Evolutionary conservation across 30 jellyfish, hydroid and myxozoan genomes (phyloP).

Genomic region (Aurelia sp.): DNA sequence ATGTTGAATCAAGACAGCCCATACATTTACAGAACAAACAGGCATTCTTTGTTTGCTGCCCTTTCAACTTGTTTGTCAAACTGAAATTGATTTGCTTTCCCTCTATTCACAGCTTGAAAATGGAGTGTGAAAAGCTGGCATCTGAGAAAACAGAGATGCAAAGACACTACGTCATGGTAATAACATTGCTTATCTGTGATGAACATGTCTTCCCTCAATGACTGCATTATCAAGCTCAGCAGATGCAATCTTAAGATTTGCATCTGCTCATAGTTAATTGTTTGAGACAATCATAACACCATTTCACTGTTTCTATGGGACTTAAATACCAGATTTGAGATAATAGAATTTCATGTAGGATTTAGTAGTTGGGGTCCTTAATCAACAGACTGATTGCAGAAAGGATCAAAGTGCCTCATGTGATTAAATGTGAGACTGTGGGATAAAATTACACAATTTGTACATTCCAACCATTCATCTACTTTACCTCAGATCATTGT

Average conservation of each 20-base stretch:
- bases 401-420: slow-evolving; percentile 10
- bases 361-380: slow-evolving; percentile 15
- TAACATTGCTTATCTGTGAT: not conserved
- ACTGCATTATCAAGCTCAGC: too few species aligned
- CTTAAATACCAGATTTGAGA: not conserved
- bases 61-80: not conserved
- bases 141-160: slow-evolving; percentile 99
- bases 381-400: slow-evolving; percentile 4
- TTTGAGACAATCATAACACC: not conserved
- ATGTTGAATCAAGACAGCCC: too few species aligned
- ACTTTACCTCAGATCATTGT: not conserved
- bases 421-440: not conserved
- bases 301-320: not conserved
- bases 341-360: slow-evolving; percentile 27
- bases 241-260: not conserved
- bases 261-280: not conserved
- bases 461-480: slow-evolving; percentile 19
- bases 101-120: slow-evolving; percentile 69
- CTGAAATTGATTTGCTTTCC: not conserved
- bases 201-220: not conserved
- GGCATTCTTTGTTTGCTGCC: too few species aligned
- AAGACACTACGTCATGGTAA: slow-evolving; percentile 98
- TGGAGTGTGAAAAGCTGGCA: slow-evolving; percentile 98
- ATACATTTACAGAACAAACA: too few species aligned
- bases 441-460: slow-evolving; percentile 2